Base-by-base conservation (phyloP, 2,888 invertebrate genomes). In the Abrostola triplasia region DNA sequence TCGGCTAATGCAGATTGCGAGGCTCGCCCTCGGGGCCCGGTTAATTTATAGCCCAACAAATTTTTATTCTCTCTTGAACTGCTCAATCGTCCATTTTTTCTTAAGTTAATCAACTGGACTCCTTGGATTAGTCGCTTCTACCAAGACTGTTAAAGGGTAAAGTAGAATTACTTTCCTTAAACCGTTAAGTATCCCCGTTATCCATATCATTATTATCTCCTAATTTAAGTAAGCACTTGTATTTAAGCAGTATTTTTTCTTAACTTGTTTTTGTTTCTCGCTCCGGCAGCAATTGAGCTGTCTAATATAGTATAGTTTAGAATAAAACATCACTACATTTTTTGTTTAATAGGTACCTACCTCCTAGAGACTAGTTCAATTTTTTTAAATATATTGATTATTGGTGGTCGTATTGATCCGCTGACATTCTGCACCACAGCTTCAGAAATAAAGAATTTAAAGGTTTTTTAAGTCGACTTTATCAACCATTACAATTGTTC, bases 21-120 rank as follows among this genome's bases (percentile, higher is more conserved):
- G 85, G 78, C 85, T 88, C 85, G 80, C 90, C 89, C 88, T 80
- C 83, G 81, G 85, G 88, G 84, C 82, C 84, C 81, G 87, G 89
- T 90, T 93, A 93, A 93, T 93, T 93, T 93, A 93, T 92, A 88
- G 89, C 90, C 88, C 88, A 91, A 92, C 92, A 91, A 92, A 92
- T 91, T 92, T 93, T 92, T 92, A 92, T 92, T 92, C 88, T 88
- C 90, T 86, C 90, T 90, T 89, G 87, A 91, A 92, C 89, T 90
- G 90, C 89, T 90, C 90, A 87, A 90, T 89, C 88, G 85, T 86
- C 84, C 87, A 89, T 90, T 92, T 89, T 84, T 70, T 70, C 69
- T 80, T 56, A 70, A 74, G 71, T 80, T 79, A 76, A 76, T 80
- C 76, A 76, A 74, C 73, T 69, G 70, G 67, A 67, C 67, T 63